These are phyloP conservation scores for Ophion ellenae DNA, from an alignment of 2,888 invertebrate species.

Conservation along the genomic window DNA sequence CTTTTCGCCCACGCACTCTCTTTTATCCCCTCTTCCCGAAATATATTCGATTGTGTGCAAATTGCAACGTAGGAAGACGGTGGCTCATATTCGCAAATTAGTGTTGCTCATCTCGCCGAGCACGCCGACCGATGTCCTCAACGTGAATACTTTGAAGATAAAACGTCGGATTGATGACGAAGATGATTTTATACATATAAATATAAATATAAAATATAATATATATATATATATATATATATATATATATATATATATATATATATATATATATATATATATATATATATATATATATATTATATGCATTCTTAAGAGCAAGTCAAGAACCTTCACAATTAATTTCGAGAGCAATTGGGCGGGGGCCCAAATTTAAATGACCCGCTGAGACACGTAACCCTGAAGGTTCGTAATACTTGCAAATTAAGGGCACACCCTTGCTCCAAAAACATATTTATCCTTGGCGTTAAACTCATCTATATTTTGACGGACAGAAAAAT, in stretches of 20 bases:
- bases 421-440: constrained; percentile 56
- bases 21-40: constrained; percentile 19
- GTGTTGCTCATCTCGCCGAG: background rate
- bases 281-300: background rate
- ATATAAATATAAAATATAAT: background rate
- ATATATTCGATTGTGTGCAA: constrained; percentile 63
- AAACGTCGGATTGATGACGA: background rate
- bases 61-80: constrained; percentile 58
- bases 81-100: constrained; percentile 50
- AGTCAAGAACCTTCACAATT: constrained; percentile 45
- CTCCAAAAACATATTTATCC: constrained; percentile 24
- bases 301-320: background rate
- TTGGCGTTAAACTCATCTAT: background rate
- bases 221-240: background rate
- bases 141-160: background rate
- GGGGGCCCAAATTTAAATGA: constrained; percentile 47
- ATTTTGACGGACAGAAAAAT: background rate
- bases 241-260: background rate
- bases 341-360: constrained; percentile 58
- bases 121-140: background rate
- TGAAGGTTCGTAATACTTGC: constrained; percentile 35
- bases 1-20: constrained; percentile 49
- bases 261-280: background rate
- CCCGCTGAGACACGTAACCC: constrained; percentile 33
- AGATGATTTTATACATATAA: background rate